Evolutionary conservation across 2,113 vertebrate species (phyloP).

Genomic region (Otus sunia): DNA sequence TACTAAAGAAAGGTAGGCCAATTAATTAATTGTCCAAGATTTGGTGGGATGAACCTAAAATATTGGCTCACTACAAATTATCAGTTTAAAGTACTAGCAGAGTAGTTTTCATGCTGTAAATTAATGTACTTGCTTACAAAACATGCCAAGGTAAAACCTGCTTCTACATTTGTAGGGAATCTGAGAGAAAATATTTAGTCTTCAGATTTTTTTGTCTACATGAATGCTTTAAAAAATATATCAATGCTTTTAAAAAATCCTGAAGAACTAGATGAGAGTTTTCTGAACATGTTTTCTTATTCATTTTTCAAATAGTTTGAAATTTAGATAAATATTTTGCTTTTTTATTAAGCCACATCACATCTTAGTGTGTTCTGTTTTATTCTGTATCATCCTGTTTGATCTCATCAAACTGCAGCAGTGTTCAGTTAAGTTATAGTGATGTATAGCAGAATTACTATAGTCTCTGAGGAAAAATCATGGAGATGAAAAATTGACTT

Average conservation of each 20-base stretch:
- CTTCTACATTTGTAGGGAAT: not conserved
- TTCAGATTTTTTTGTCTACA: not conserved
- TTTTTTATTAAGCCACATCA: not conserved
- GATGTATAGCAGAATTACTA: not conserved
- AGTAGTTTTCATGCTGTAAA: not conserved
- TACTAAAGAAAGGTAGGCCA: not conserved
- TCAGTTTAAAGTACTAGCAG: not conserved
- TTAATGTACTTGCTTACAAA: not conserved
- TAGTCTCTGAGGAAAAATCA: not conserved
- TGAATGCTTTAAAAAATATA: not conserved
- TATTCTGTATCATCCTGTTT: not conserved
- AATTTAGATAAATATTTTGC: not conserved
- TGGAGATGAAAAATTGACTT: constrained; percentile 23
- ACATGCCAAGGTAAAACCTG: not conserved
- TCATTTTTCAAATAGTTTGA: not conserved
- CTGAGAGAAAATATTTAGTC: not conserved
- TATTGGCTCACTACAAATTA: not conserved
- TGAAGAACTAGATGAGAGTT: not conserved
- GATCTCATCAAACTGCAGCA: not conserved
- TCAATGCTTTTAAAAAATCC: not conserved
- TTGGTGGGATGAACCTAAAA: not conserved
- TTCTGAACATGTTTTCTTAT: not conserved
- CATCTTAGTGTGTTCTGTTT: not conserved
- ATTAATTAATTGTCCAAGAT: not conserved
- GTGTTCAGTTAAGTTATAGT: not conserved